Evolutionary conservation across 2,888 invertebrate species (phyloP).

Genomic region (Colletes collaris): DNA sequence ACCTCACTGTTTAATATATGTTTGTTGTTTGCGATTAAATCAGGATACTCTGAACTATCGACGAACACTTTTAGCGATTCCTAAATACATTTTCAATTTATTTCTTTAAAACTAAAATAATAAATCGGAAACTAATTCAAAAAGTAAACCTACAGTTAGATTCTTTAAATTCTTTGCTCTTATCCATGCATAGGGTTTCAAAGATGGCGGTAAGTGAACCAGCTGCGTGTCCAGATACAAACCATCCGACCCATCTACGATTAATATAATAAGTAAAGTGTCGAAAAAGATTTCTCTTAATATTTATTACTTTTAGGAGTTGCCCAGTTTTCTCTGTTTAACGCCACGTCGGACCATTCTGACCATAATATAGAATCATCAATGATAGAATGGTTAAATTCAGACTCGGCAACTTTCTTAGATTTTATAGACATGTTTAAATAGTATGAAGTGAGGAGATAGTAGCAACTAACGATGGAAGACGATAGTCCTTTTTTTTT

Average conservation of each 20-base stretch:
- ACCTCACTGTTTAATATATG: slow-evolving; percentile 81
- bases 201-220: slow-evolving; percentile 65
- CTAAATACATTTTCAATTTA: slow-evolving; percentile 46
- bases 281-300: background rate
- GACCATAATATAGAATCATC: slow-evolving; percentile 56
- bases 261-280: background rate
- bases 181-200: slow-evolving; percentile 68
- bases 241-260: slow-evolving; percentile 59
- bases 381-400: background rate
- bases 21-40: slow-evolving; percentile 79
- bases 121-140: background rate
- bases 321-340: slow-evolving; percentile 73
- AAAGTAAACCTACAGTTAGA: slow-evolving; percentile 49
- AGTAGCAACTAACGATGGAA: background rate
- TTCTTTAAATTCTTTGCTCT: slow-evolving; percentile 63
- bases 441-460: background rate
- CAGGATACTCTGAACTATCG: slow-evolving; percentile 71
- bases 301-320: slow-evolving; percentile 64
- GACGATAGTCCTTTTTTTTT: slow-evolving; percentile 6
- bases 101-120: background rate
- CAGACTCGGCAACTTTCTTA: slow-evolving; percentile 29
- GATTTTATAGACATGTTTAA: slow-evolving; percentile 51
- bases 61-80: slow-evolving; percentile 55
- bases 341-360: slow-evolving; percentile 71
- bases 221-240: slow-evolving; percentile 63